Conservation (phyloP, 2,113 vertebrate genomes). For the Morphnarchus princeps region DNA sequence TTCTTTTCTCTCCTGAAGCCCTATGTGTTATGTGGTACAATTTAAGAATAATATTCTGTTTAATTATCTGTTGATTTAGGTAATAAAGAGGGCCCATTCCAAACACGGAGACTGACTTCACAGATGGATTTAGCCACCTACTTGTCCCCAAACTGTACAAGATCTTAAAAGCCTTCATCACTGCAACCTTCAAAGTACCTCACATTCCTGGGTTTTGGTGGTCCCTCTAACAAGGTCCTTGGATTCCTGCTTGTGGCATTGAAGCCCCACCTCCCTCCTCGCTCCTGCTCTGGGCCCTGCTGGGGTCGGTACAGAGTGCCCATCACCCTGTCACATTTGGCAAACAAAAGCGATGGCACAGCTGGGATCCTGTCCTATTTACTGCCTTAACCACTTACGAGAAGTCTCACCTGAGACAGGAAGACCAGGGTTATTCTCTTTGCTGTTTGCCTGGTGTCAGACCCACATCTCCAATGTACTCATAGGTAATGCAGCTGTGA, state of each 20-base stretch:
- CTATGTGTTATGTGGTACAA: background rate
- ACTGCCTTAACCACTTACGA: background rate
- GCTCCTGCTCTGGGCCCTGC: background rate
- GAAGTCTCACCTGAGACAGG: background rate
- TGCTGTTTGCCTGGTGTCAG: background rate
- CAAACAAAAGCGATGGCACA: background rate
- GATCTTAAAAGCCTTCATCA: background rate
- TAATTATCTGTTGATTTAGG: background rate
- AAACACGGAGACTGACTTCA: background rate
- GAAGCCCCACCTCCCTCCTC: background rate
- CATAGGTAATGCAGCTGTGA: fast-evolving
- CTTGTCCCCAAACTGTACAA: background rate
- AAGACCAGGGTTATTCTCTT: background rate
- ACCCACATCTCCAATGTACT: background rate
- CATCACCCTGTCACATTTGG: background rate
- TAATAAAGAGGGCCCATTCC: background rate
- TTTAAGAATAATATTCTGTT: background rate
- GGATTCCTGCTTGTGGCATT: background rate
- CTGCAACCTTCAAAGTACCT: background rate
- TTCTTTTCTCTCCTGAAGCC: background rate
- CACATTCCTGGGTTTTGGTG: background rate
- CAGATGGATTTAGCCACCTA: background rate
- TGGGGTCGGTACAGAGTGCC: background rate
- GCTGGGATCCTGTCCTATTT: background rate
- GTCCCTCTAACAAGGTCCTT: background rate